Conservation (phyloP, 2,113 vertebrate genomes). For the Taurulus bubalis region DNA sequence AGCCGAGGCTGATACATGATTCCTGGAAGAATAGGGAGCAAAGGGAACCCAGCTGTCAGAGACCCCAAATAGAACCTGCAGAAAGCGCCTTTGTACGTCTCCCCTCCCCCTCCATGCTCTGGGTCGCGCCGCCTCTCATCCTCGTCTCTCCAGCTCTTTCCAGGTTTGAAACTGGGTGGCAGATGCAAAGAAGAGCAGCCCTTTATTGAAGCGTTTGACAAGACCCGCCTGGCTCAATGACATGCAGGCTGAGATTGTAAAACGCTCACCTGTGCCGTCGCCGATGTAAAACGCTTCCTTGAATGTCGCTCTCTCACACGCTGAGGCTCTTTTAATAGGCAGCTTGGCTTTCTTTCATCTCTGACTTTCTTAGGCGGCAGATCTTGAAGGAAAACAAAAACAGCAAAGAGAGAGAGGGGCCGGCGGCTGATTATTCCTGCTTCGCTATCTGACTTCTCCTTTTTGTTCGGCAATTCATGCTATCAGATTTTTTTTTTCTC, state of each 20-base stretch:
- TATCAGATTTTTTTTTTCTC: not conserved
- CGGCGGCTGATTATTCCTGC: constrained; percentile 37
- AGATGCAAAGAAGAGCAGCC: constrained; percentile 34
- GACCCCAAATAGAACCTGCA: constrained; percentile 64
- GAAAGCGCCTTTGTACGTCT: constrained; percentile 44
- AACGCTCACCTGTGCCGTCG: constrained; percentile 31
- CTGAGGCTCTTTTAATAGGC: constrained; percentile 24
- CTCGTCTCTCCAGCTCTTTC: constrained; percentile 28
- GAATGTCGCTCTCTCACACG: constrained; percentile 15
- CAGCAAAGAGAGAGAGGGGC: constrained; percentile 13
- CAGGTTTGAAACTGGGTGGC: constrained; percentile 42
- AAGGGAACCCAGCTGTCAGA: constrained; percentile 66
- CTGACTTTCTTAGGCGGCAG: constrained; percentile 17
- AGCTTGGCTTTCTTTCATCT: constrained; percentile 21
- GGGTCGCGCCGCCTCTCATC: constrained; percentile 1
- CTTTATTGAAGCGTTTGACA: constrained; percentile 41
- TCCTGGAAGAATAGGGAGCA: constrained; percentile 54
- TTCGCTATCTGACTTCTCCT: constrained; percentile 3
- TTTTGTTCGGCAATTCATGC: constrained; percentile 15
- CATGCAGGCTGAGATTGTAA: constrained; percentile 7
- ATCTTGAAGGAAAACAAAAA: constrained; percentile 43
- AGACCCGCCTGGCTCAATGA: constrained; percentile 19
- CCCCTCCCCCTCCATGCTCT: not conserved
- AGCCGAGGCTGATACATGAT: constrained; percentile 53
- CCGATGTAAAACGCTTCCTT: constrained; percentile 4